Evolutionary conservation across 2,888 invertebrate species (phyloP).

Genomic region (Escarpia spicata): DNA sequence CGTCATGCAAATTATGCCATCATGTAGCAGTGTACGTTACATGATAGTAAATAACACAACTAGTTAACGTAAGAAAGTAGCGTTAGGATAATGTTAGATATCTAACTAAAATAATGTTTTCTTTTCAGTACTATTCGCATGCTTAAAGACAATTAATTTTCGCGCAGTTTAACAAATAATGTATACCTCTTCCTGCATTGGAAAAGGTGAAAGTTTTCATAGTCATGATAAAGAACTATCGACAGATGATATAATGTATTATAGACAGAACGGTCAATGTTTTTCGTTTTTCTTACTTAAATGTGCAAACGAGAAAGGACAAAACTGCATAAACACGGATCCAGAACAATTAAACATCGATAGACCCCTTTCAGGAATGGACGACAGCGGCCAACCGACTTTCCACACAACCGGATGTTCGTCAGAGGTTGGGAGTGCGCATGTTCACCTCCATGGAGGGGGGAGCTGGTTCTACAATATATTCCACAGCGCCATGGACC

Average conservation of each 20-base stretch:
- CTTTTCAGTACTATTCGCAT: no score
- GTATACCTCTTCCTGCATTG: no score
- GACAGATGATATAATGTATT: not conserved
- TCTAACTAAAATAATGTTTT: no score
- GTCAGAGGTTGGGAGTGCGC: not conserved
- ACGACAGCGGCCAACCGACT: not conserved
- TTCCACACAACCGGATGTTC: not conserved
- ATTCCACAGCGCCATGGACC: not conserved
- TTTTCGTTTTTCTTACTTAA: no score
- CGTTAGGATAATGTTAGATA: no score
- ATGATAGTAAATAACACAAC: not conserved
- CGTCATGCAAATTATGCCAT: not conserved
- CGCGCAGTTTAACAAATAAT: no score
- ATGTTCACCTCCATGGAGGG: not conserved
- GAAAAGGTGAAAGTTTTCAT: not conserved
- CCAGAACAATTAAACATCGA: not conserved
- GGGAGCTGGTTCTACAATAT: constrained; percentile 12
- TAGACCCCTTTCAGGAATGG: not conserved
- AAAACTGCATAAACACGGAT: no score
- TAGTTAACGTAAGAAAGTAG: not conserved
- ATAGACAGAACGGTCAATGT: not conserved
- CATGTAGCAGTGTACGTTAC: not conserved
- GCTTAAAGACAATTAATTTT: no score
- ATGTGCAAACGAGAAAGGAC: no score
- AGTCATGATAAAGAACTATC: not conserved